Conservation (phyloP, 1,140 invertebrate species). For the Helicorthomorpha holstii region DNA sequence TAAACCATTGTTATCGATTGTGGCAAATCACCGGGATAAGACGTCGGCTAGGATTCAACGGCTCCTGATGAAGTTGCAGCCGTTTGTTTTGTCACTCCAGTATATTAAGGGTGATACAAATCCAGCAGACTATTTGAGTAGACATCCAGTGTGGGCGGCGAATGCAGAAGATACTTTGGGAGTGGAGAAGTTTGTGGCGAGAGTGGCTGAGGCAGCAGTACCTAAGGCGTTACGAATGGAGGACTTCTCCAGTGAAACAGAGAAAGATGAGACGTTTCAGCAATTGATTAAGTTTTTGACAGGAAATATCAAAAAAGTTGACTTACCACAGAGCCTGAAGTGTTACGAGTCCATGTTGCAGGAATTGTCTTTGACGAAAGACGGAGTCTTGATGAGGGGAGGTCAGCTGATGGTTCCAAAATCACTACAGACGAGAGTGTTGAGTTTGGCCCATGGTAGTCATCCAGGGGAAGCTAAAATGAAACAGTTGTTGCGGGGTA, state of each 20-base stretch:
- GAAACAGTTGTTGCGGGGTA: too few species aligned
- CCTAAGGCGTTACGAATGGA: not conserved
- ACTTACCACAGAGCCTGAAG: too few species aligned
- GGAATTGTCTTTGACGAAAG: not conserved
- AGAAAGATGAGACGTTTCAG: constrained; percentile 5
- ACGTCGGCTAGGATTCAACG: constrained; percentile 9
- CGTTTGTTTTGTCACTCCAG: not conserved
- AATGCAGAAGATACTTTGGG: not conserved
- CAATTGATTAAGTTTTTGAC: not conserved
- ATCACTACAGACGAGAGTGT: constrained; percentile 10
- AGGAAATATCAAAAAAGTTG: not conserved
- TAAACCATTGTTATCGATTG: constrained; percentile 10
- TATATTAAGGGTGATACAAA: not conserved
- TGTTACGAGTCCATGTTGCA: too few species aligned
- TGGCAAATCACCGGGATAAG: not conserved
- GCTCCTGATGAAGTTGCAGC: too few species aligned
- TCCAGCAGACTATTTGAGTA: too few species aligned
- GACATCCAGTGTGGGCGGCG: not conserved
- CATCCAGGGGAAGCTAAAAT: constrained; percentile 10
- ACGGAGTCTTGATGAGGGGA: not conserved
- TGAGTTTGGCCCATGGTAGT: constrained; percentile 14
- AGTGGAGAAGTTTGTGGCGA: too few species aligned
- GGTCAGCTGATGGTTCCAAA: constrained; percentile 11
- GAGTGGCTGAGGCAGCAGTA: not conserved
- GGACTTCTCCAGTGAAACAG: not conserved